Evolutionary conservation across 2,888 invertebrate species (phyloP), one percentile per base, ranked within the genome.

Genomic region (Hirtodrosophila trivittata): DNA sequence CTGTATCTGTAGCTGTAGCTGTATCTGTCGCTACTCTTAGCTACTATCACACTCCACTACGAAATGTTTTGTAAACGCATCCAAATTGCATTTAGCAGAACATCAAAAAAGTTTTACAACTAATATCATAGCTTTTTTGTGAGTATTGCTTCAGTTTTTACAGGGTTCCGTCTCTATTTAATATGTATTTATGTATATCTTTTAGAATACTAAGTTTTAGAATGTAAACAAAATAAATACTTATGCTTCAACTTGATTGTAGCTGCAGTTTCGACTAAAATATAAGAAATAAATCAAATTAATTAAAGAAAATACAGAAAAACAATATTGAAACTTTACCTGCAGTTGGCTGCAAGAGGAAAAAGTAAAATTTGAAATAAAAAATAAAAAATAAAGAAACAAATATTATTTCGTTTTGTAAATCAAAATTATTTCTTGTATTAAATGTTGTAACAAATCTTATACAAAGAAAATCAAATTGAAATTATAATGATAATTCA

Each of bases 101-200:
- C 45, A 42, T 64, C 38, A 38, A 47, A 69, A 57, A 58, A 32
- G 66, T 72, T 76, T 84, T 77, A 77, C 75, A 75, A 72, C 88
- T 88, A 88, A 85, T 88, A 88, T 88, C 88, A 88, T 88, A 88
- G 88, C 89, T 88, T 89, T 88, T 88, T 88, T 89, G 88, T 88
- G 88, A 88, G 88, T 88, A 87, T 88, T 88, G 84, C 84, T 86
- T 87, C 69, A 56, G 75, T 86, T 88, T 88, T 77, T 88, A 88
- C 88, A 88, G 81, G 78, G 82, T 75, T 85, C 64, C 55, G 8
- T 55, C 54, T 57, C 32, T 66, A 73, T 18, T 42, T 47, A 59
- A 55, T 67, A 32, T 57, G 32, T 25, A 58, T 37, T 14, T 59
- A 30, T 39, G 39, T 9, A 12, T 42, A 13, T 45, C 18, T 21